Base-by-base conservation (phyloP, 2,888 invertebrate species). In the Drosophila cyrtoloma region DNA sequence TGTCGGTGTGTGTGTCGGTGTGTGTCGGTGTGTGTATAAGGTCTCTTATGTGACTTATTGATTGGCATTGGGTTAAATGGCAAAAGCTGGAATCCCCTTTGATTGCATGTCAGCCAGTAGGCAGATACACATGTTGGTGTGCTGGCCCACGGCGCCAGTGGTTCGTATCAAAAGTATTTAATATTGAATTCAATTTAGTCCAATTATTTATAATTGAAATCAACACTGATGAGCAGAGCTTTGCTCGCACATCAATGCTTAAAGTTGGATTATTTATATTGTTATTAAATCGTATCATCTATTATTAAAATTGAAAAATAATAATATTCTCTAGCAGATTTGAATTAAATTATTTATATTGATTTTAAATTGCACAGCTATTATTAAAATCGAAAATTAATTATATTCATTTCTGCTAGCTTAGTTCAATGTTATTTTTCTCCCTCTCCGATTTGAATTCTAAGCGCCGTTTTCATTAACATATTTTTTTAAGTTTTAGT, bases 21-120 rank as follows among this genome's bases (percentile, higher is more conserved):
- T 30, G 39, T 30, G 28, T 56, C 28, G 42, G 42, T 35, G 30
- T 47, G 42, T 57, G 35, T 53, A 19, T 76, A 37, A 66, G 50
- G 35, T 59, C n/a, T 53, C 53, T 58, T 57, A 67, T 82, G 67
- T 87, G 82, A 77, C 91, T 91, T 89, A 86, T 89, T 87, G 91
- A 86, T 91, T 86, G 90, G 75, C 85, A 77, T 72, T 72, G 74
- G 77, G 67, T 71, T 70, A 77, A 86, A 85, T 68, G 83, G 65
- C 88, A 77, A 73, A 57, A 33, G 70, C 51, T 37, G 65, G 82
- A 73, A 70, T 68, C 61, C 68, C 70, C 75, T 86, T 79, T 83
- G 84, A 90, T 83, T 79, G 86, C 85, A 61, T 71, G 79, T 60
- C 82, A 62, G 71, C 61, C 61, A 47, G 51, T 55, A 47, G 61